Conservation (phyloP, 2,888 invertebrate species). For the Apodemia duryi region DNA sequence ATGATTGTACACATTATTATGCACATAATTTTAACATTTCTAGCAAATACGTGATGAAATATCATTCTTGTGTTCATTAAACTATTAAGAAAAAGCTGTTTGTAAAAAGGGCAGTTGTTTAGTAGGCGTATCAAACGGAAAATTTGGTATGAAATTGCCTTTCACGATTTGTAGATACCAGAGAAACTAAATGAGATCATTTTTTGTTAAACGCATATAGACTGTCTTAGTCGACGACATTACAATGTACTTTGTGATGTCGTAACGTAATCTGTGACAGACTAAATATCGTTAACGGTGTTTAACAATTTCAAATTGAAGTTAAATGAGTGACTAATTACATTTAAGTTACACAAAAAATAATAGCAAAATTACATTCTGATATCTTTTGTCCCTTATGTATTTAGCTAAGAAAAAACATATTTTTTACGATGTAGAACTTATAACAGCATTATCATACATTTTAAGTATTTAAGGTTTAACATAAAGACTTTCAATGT, state of each 20-base stretch:
- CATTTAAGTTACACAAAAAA: too few relatives aligned
- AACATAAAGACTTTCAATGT: too few relatives aligned
- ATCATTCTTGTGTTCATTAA: not conserved
- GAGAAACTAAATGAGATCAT: slow-evolving; percentile 65
- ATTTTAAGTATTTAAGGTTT: too few relatives aligned
- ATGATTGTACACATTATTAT: not conserved
- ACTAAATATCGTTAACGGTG: slow-evolving; percentile 3
- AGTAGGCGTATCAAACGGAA: slow-evolving; percentile 64
- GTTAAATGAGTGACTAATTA: too few relatives aligned
- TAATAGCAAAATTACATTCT: too few relatives aligned
- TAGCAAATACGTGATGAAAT: not conserved
- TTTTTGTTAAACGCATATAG: slow-evolving; percentile 52
- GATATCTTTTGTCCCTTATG: too few relatives aligned
- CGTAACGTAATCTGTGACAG: slow-evolving; percentile 42
- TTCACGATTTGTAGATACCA: slow-evolving; percentile 70
- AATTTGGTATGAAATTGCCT: slow-evolving; percentile 75
- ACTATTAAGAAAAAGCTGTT: slow-evolving; percentile 10
- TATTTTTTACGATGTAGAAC: too few relatives aligned
- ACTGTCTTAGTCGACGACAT: slow-evolving; percentile 35
- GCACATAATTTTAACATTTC: not conserved
- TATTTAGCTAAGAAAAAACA: too few relatives aligned
- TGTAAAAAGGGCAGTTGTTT: slow-evolving; percentile 57
- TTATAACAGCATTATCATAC: too few relatives aligned
- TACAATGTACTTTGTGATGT: slow-evolving; percentile 55
- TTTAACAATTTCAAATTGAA: not conserved